Base-by-base conservation (phyloP, 2,113 vertebrate genomes). In the Periophthalmus modestus region DNA sequence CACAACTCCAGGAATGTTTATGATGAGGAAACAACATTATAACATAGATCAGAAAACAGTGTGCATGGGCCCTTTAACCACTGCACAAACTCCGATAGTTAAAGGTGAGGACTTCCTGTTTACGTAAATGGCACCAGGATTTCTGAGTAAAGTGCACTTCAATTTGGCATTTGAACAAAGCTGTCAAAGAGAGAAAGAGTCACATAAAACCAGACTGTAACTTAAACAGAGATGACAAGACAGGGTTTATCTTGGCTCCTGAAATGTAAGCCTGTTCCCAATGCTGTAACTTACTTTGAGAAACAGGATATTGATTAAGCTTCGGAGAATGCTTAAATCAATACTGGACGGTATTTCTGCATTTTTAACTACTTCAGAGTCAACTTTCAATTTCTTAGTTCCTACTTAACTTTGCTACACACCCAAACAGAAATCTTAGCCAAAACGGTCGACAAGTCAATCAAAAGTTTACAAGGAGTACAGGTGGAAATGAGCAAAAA, bases 91-190 rank as follows among this genome's bases (percentile, higher is more conserved):
- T 59, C 12, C 15, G 1, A 28, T 28, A 28, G 28, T 28, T 28
- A 28, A 28, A 59, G 23, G 13, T 15, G 13, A 59, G 13, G 57
- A 59, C 23, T 59, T 28, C 57, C 57, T 15, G 14, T n/a, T n/a
- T n/a, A n/a, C n/a, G n/a, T n/a, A n/a, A n/a, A n/a, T n/a, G n/a
- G n/a, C n/a, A n/a, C n/a, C n/a, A n/a, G n/a, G n/a, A n/a, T n/a
- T n/a, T n/a, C n/a, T n/a, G n/a, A n/a, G n/a, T n/a, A n/a, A n/a
- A 79, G 65, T 70, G 73, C 69, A 61, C 82, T 80, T 78, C 36
- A 78, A 78, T 82, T 74, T 28, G 79, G 73, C 75, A 0, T 61
- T 61, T 34, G 5, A 71, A 68, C 36, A 34, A 72, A 23, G 62
- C 39, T 23, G 48, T n/a, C 52, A 28, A 52, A 63, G 77, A 55